These are phyloP conservation scores for Steinernema scapterisci DNA, from an alignment of 2,888 invertebrate genomes.

Conservation along the genomic window DNA sequence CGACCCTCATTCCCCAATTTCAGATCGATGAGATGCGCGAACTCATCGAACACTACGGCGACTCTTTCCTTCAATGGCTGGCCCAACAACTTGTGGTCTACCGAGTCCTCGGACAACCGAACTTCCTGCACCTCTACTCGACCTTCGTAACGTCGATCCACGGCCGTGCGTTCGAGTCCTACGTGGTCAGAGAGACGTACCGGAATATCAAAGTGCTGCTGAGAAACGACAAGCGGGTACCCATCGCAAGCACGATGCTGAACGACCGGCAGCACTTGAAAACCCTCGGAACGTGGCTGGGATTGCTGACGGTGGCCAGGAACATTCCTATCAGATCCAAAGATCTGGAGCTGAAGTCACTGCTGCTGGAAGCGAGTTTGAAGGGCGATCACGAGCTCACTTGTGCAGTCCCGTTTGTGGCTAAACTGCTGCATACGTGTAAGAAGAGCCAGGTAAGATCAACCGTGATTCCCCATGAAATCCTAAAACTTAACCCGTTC, in stretches of 20 bases:
- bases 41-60: constrained; percentile 74
- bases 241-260: constrained; percentile 83
- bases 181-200: constrained; percentile 90
- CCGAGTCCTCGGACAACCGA: constrained; percentile 92
- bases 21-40: constrained; percentile 82
- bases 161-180: constrained; percentile 79
- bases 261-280: constrained; percentile 92
- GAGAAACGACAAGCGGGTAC: constrained; percentile 82
- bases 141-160: constrained; percentile 86
- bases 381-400: constrained; percentile 93
- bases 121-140: constrained; percentile 92
- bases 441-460: constrained; percentile 78
- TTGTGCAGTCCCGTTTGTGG: constrained; percentile 98
- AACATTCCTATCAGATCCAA: constrained; percentile 73
- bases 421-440: constrained; percentile 92
- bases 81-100: constrained; percentile 95
- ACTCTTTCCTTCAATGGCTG: constrained; percentile 74
- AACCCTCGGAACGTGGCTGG: constrained; percentile 97
- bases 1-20: constrained; percentile 18
- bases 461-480: background rate
- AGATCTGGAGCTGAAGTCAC: constrained; percentile 89
- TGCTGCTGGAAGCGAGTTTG: constrained; percentile 91
- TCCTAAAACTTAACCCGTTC: constrained; percentile 24
- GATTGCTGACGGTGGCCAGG: constrained; percentile 89
- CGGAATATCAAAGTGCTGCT: constrained; percentile 89